Base-by-base conservation (phyloP, 30 jellyfish, hydroid and myxozoan genomes). In the Aurelia sp. region DNA sequence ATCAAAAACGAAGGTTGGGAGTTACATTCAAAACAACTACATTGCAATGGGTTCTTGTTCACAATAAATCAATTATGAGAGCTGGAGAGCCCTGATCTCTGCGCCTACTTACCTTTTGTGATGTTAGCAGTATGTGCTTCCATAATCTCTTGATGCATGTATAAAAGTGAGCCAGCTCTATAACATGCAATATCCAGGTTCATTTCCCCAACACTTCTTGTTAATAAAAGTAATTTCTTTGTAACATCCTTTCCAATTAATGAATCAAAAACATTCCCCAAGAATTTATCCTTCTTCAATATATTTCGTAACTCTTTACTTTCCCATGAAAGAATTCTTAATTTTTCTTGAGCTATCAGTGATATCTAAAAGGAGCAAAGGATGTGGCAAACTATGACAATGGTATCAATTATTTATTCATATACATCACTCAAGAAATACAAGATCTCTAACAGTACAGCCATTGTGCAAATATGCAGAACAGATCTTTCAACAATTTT, bases 241-340 rank as follows among this genome's bases (percentile, higher is more conserved):
- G 97, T 79, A 6, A 92, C 85, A 76, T 92, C 98, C 79, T 92
- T 71, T 17, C 96, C 96, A 62, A 92, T 86, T 18, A 92, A 15
- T 18, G 96, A 71, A 23, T 86, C 93, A 71, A 92, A 92, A 15
- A 86, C 95, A 79, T 74, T 86, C 64, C 79, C 74, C 21, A 92
- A 62, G 76, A 92, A 74, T 53, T 20, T 37, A 44, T 86, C 89
- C 44, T 86, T 86, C n/a, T 66, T 86, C 66, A 86, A 60, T 4
- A 76, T 17, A 16, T 86, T 86, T 11, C 67, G 58, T 47, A 86
- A 70, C 20, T 20, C 74, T n/a, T 35, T 48, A 40, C 61, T 22
- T 9, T 86, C 41, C 96, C 96, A 86, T 21, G 68, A 16, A 1
- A 86, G 71, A 58, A 68, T 66, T 27, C 11, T 13, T 4, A 60